Conservation (phyloP, 2,797 vertebrate species). For the Xenentodon cancila region DNA sequence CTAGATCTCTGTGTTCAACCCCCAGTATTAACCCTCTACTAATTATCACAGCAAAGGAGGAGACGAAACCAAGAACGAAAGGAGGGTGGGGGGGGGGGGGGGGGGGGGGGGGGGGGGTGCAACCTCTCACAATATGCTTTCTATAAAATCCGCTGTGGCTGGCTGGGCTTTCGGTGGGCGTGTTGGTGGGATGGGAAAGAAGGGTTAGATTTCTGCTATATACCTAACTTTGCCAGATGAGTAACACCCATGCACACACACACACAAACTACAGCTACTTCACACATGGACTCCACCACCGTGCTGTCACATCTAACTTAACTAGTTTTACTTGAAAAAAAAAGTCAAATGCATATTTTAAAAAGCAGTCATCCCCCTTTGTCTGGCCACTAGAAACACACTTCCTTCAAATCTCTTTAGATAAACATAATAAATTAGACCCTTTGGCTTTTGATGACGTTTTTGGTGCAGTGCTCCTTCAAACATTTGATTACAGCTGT, state of each 20-base stretch:
- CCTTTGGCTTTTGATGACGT: too few relatives aligned
- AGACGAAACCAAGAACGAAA: slow-evolving; percentile 37
- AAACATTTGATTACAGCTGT: too few relatives aligned
- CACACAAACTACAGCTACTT: slow-evolving; percentile 1
- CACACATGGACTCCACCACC: slow-evolving; percentile 17
- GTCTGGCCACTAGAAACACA: not conserved
- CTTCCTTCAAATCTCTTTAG: not conserved
- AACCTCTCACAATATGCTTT: slow-evolving; percentile 71
- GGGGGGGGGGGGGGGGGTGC: slow-evolving; percentile 34
- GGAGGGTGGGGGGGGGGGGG: slow-evolving; percentile 29
- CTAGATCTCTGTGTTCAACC: slow-evolving; percentile 45
- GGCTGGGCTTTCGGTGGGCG: slow-evolving; percentile 60
- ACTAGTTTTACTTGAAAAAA: slow-evolving; percentile 4
- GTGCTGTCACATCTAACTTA: slow-evolving; percentile 11
- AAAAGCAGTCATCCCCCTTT: not conserved
- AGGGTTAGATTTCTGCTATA: slow-evolving; percentile 50
- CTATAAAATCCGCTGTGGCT: slow-evolving; percentile 62
- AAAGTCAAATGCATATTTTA: not conserved
- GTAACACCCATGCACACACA: slow-evolving; percentile 17
- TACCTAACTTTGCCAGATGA: slow-evolving; percentile 55
- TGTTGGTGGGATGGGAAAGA: slow-evolving; percentile 45
- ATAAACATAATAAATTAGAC: not conserved
- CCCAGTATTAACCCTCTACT: slow-evolving; percentile 66
- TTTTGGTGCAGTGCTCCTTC: too few relatives aligned
- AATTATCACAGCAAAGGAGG: slow-evolving; percentile 72